These are phyloP conservation scores for Mormyrops attenuatus DNA, from an alignment of 2,797 vertebrate genomes.

Conservation along the genomic window DNA sequence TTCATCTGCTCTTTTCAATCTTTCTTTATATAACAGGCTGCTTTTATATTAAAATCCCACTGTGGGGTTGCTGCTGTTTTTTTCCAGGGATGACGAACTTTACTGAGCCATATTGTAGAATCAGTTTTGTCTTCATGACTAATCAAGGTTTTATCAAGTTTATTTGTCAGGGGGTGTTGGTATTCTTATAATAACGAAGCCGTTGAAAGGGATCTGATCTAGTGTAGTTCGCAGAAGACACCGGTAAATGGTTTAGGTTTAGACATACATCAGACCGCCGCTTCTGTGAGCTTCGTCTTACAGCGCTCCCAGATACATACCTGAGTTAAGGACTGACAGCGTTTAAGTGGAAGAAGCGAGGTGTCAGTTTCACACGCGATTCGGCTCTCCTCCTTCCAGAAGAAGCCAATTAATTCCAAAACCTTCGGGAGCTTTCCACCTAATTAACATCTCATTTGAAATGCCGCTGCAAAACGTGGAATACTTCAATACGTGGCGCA, in stretches of 20 bases:
- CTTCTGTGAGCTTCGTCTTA: neutral
- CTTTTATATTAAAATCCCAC: slow-evolving; percentile 16
- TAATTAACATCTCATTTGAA: slow-evolving; percentile 22
- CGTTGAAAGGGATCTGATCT: neutral
- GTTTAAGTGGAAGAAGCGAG: slow-evolving; percentile 39
- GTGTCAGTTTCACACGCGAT: slow-evolving; percentile 60
- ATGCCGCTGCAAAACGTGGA: neutral
- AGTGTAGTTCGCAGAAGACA: neutral
- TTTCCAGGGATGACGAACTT: slow-evolving; percentile 1
- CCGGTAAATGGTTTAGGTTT: neutral
- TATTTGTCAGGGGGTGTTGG: neutral
- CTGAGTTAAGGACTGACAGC: slow-evolving; percentile 47
- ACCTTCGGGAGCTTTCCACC: slow-evolving; percentile 32
- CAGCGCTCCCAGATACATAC: slow-evolving; percentile 42
- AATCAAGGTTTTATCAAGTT: neutral
- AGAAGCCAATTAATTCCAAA: slow-evolving; percentile 61
- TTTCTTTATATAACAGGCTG: neutral
- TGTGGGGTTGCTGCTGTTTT: slow-evolving; percentile 1
- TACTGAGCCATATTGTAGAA: neutral
- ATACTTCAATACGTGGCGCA: neutral
- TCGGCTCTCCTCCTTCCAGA: slow-evolving; percentile 43
- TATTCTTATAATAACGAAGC: neutral
- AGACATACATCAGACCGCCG: neutral
- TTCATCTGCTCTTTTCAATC: slow-evolving; percentile 16
- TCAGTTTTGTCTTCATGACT: neutral